Evolutionary conservation across 2,113 vertebrate species (phyloP).

Genomic region (Chlorodrepanis virens): DNA sequence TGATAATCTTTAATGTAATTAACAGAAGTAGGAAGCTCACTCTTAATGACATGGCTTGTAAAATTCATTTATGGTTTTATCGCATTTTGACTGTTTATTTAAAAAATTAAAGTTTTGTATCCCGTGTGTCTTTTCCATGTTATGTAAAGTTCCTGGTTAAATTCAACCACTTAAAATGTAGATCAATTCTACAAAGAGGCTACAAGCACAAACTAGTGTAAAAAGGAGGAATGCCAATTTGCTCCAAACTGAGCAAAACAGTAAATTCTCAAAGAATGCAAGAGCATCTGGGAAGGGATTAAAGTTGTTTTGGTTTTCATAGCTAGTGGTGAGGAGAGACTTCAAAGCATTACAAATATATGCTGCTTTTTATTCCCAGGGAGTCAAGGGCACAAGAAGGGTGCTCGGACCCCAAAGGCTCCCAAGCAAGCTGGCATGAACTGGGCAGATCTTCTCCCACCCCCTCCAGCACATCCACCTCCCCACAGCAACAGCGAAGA

Average conservation of each 20-base stretch:
- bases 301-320: neutral
- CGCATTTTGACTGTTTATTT: slow-evolving; percentile 71
- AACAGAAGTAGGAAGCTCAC: slow-evolving; percentile 80
- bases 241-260: neutral
- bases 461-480: slow-evolving; percentile 92
- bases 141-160: slow-evolving; percentile 8
- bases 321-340: neutral
- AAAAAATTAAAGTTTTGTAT: slow-evolving; percentile 45
- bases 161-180: neutral
- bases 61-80: slow-evolving; percentile 74
- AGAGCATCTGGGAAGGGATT: neutral
- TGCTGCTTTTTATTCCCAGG: slow-evolving; percentile 73
- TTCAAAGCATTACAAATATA: neutral
- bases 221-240: neutral
- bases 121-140: neutral
- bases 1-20: slow-evolving; percentile 86
- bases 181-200: neutral
- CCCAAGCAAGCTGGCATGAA: slow-evolving; percentile 95
- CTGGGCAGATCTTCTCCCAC: slow-evolving; percentile 95
- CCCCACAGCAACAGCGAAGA: slow-evolving; percentile 87
- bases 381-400: slow-evolving; percentile 97
- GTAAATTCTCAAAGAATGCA: neutral
- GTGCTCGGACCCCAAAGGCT: slow-evolving; percentile 87
- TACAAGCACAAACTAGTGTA: neutral
- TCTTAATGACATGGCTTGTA: slow-evolving; percentile 66